Base-by-base conservation (phyloP, 1,140 invertebrate genomes). In the Gryon sp. region DNA sequence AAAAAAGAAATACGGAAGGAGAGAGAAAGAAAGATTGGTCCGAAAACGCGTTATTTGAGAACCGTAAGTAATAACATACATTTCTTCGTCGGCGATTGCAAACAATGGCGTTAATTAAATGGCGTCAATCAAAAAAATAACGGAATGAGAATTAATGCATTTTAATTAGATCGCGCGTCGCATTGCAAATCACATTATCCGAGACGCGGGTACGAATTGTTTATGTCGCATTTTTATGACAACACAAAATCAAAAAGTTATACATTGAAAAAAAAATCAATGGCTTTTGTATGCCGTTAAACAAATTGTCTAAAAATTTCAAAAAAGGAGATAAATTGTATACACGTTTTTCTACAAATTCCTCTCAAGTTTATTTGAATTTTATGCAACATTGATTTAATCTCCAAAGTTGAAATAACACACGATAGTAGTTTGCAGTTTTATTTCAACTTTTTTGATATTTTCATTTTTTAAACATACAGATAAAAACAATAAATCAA, bases 321-420 rank as follows among this genome's bases (percentile, higher is more conserved):
- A n/a, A n/a, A n/a, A n/a, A n/a, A n/a, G n/a, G n/a, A n/a, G n/a
- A n/a, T n/a, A n/a, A n/a, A n/a, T n/a, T n/a, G n/a, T n/a, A n/a
- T n/a, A n/a, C n/a, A n/a, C n/a, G n/a, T n/a, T n/a, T n/a, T n/a
- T n/a, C n/a, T n/a, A n/a, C n/a, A n/a, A n/a, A n/a, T n/a, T n/a
- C n/a, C n/a, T n/a, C n/a, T n/a, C n/a, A n/a, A n/a, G n/a, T n/a
- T n/a, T n/a, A n/a, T n/a, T n/a, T n/a, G n/a, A n/a, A n/a, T n/a
- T n/a, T n/a, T n/a, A n/a, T n/a, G n/a, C n/a, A n/a, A n/a, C n/a
- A 78, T 65, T 73, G 76, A 78, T 69, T 69, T 74, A 73, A 69
- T 57, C 76, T 74, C 60, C 57, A 48, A 41, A 41, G 63, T 78
- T 78, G 57, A 57, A 69, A n/a, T n/a, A n/a, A n/a, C n/a, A n/a